Conservation (phyloP, 2,888 invertebrate species). For the Erebia aethiops region DNA sequence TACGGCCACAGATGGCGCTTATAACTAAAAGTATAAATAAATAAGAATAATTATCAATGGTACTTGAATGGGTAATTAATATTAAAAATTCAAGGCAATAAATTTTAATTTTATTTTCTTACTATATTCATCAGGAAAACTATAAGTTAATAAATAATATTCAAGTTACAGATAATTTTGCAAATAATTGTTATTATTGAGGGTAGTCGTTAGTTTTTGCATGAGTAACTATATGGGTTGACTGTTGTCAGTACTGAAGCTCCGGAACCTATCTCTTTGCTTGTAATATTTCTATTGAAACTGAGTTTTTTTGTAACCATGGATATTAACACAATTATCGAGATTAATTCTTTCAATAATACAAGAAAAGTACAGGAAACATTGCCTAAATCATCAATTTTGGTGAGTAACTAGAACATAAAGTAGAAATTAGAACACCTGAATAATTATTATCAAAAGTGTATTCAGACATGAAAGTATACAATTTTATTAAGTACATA, state of each 20-base stretch:
- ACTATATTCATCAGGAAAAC: neutral
- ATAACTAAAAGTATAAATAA: neutral
- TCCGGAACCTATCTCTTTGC: too few species aligned
- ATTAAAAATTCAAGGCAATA: neutral
- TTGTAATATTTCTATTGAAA: neutral
- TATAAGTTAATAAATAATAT: neutral
- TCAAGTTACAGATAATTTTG: neutral
- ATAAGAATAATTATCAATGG: neutral
- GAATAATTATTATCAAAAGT: neutral
- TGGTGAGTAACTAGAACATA: slow-evolving; percentile 5
- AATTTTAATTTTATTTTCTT: neutral
- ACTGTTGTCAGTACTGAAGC: too few species aligned
- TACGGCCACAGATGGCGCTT: neutral
- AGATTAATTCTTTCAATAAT: slow-evolving; percentile 13
- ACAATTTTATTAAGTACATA: too few species aligned
- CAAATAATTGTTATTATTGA: neutral
- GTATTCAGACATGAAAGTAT: neutral
- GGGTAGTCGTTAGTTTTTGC: neutral
- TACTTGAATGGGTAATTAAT: neutral
- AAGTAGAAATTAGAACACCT: neutral
- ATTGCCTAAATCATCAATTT: slow-evolving; percentile 14
- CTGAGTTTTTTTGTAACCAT: slow-evolving; percentile 10
- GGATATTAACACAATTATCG: slow-evolving; percentile 27
- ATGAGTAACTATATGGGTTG: neutral
- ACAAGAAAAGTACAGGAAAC: slow-evolving; percentile 1